Base-by-base conservation (phyloP, 1,140 invertebrate species). In the Xylocopa sonorina region DNA sequence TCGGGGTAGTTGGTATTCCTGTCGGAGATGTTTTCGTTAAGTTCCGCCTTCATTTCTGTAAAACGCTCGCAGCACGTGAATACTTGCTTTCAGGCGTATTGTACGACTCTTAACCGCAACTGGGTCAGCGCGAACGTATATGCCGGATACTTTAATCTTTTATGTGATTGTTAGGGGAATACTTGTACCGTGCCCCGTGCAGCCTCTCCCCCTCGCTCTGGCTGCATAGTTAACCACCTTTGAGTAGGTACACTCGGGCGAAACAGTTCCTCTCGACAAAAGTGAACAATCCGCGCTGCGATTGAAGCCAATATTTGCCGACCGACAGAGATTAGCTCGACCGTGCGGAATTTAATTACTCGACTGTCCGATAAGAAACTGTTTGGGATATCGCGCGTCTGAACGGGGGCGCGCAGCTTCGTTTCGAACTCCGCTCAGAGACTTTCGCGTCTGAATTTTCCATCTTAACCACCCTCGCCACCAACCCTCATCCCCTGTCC, bases 91-190 rank as follows among this genome's bases (percentile, higher is more conserved):
- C 58, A 38, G n/a, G 58, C 60, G 72, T 64, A 51, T 60, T 64
- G 24, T 74, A 41, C 58, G 38, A 64, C 58, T 74, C 60, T 74
- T 51, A 64, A 64, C 58, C 58, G 34, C 72, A 74, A 74, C 58
- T 74, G n/a, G 72, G 72, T 64, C 73, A 57, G 41, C 38, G 50
- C 24, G 9, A 66, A 43, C 73, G 46, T 68, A 21, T 68, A 66
- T 57, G 73, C 73, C 14, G 50, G 63, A 68, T 76, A 76, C 51
- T 76, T 76, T 76, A 76, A 76, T 67, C 63, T 76, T 76, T 66
- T 76, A 76, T 57, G 63, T 41, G 73, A 74, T 74, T 74, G 72
- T 74, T 74, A 74, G 46, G 72, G 58, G 58, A 64, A 51, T 74
- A 53, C 72, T 64, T 64, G 72, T 3, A 48, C 34, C n/a, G n/a